Conservation (phyloP, 1,140 invertebrate species). For the Drosophila tropicalis region DNA sequence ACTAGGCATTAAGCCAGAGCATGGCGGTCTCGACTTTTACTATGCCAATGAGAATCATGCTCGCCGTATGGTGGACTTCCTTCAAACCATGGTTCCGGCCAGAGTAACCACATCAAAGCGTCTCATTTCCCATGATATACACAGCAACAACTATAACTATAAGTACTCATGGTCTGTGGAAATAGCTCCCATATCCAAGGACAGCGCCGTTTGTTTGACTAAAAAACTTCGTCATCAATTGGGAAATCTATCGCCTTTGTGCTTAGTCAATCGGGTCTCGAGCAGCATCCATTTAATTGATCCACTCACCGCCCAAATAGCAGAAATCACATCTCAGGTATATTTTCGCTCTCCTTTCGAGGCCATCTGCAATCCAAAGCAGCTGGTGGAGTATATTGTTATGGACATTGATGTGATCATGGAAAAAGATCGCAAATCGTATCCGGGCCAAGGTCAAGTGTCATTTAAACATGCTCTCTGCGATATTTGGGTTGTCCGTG, state of each 20-base stretch:
- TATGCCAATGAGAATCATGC: conserved; percentile 95
- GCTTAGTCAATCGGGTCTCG: conserved; percentile 94
- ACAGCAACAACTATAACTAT: conserved; percentile 98
- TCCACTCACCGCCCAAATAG: conserved; percentile 94
- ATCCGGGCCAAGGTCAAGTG: conserved; percentile 93
- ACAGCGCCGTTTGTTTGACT: conserved; percentile 97
- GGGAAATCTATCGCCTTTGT: conserved; percentile 96
- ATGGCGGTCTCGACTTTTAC: conserved; percentile 98
- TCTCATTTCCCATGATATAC: conserved; percentile 98
- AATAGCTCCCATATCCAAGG: conserved; percentile 98
- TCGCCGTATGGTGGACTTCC: conserved; percentile 97
- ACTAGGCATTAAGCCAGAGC: conserved; percentile 95
- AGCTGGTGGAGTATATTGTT: conserved; percentile 96
- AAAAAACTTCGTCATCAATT: conserved; percentile 93
- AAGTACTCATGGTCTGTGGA: conserved; percentile 97
- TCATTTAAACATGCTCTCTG: conserved; percentile 95
- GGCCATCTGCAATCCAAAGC: conserved; percentile 94
- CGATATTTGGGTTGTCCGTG: conserved; percentile 96
- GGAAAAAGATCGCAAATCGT: conserved; percentile 90
- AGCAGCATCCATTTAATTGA: conserved; percentile 97
- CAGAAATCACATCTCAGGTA: conserved; percentile 90
- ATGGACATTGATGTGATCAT: conserved; percentile 96
- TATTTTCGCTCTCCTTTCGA: conserved; percentile 96
- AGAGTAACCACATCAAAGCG: conserved; percentile 96
- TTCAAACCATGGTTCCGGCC: conserved; percentile 93